These are phyloP conservation scores for Agrochola lychnidis DNA, from an alignment of 2,888 invertebrate species.

Conservation along the genomic window DNA sequence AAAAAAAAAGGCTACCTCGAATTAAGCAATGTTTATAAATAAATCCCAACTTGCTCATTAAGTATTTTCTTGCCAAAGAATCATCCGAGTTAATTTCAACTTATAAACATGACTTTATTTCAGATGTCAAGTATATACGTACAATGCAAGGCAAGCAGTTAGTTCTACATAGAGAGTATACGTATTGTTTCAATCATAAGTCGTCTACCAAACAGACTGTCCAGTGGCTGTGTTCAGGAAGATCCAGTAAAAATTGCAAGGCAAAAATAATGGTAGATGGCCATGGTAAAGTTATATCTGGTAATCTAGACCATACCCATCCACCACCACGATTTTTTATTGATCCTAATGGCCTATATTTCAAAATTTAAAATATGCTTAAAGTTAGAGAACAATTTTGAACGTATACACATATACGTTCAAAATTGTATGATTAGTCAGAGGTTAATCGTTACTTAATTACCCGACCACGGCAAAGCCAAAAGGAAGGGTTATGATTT, in stretches of 20 bases:
- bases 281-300: constrained; percentile 5
- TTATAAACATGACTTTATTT: constrained; percentile 9
- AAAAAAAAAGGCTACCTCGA: neutral
- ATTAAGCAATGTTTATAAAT: neutral
- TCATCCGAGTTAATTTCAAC: neutral
- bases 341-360: constrained; percentile 30
- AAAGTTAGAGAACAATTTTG: neutral
- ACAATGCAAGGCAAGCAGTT: constrained; percentile 10
- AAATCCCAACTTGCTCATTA: neutral
- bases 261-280: constrained; percentile 28
- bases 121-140: constrained; percentile 29
- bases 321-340: constrained; percentile 24
- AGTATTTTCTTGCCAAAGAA: neutral
- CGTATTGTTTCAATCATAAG: constrained; percentile 19
- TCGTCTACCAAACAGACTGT: constrained; percentile 3
- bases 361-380: constrained; percentile 18
- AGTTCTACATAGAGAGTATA: constrained; percentile 14
- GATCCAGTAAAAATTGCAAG: constrained; percentile 20
- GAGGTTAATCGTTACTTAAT: neutral
- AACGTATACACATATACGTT: too few species aligned
- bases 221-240: constrained; percentile 23
- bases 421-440: neutral
- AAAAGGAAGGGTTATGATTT: too few species aligned
- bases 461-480: too few species aligned
- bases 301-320: constrained; percentile 27